Evolutionary conservation across 2,797 vertebrate genomes (phyloP), one percentile per base, ranked within the genome.

Genomic region (Phoxinus dragarum): DNA sequence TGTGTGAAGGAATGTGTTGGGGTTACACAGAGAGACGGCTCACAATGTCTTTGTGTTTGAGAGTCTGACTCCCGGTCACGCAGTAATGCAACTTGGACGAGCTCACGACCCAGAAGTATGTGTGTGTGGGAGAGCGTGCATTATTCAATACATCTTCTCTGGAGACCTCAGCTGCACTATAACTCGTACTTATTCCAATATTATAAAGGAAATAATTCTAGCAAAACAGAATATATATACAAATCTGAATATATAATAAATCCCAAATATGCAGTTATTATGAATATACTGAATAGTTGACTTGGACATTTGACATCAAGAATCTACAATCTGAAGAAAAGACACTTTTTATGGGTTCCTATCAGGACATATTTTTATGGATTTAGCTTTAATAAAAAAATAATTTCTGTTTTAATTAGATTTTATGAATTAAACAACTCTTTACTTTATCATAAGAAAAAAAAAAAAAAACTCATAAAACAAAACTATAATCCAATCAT

Each of bases 31-130:
- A 80, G 82, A 81, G 72, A 68, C 76, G 9, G 56, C 71, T 79
- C 71, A 87, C 86, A 87, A 84, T 87, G 86, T 68, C 82, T 87
- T 84, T 84, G 82, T 87, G 82, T 87, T 87, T 75, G 23, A 27
- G 66, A 38, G 52, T 56, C 80, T 40, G 61, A 74, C 85, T 79
- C 81, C 74, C 16, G 76, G 75, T 83, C 75, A 79, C 81, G 56
- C 81, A 84, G 68, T 68, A 84, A 84, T 84, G 74, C 74, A 76
- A 54, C 64, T 69, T 84, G 82, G 82, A 84, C 82, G 16, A 66
- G 69, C 76, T 66, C 73, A 44, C 73, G 17, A 69, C 47, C 82
- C 31, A 47, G 44, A 86, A 81, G 21, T 66, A 75, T 81, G 36
- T 77, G 73, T 52, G 82, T 52, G 82, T 77, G 78, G 74, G 47